Conservation (phyloP, 2,797 vertebrate genomes). For the Merluccius polli region DNA sequence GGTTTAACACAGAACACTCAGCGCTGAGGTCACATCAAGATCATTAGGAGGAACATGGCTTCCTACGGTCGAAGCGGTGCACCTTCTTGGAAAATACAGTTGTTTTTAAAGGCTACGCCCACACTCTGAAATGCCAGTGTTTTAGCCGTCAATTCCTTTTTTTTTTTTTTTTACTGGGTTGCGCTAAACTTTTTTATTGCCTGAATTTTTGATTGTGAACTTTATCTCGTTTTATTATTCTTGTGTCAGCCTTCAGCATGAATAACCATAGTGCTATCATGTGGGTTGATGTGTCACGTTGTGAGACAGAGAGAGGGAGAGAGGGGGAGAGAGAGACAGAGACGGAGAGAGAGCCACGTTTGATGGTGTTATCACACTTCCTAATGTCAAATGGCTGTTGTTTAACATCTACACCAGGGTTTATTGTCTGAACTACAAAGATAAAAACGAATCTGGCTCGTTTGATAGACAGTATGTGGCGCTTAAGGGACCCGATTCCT, state of each 20-base stretch:
- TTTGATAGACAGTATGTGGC: slow-evolving; percentile 74
- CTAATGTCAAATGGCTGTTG: slow-evolving; percentile 63
- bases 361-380: slow-evolving; percentile 41
- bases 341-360: neutral
- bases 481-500: slow-evolving; percentile 80
- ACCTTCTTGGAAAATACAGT: neutral
- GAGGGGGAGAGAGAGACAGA: neutral
- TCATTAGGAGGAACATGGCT: slow-evolving; percentile 55
- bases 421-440: slow-evolving; percentile 72
- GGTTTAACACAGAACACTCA: slow-evolving; percentile 58
- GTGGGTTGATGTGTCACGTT: neutral
- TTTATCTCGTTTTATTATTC: neutral
- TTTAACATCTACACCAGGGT: slow-evolving; percentile 69
- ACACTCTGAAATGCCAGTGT: neutral
- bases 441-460: slow-evolving; percentile 75
- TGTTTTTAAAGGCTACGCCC: neutral
- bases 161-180: too few relatives aligned
- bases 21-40: slow-evolving; percentile 67
- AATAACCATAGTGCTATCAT: neutral
- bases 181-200: too few relatives aligned
- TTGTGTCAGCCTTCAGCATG: neutral
- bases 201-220: neutral
- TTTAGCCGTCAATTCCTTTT: too few relatives aligned
- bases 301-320: neutral
- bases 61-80: slow-evolving; percentile 29